Conservation (phyloP, 1,140 invertebrate genomes). For the Mylabris phalerata region DNA sequence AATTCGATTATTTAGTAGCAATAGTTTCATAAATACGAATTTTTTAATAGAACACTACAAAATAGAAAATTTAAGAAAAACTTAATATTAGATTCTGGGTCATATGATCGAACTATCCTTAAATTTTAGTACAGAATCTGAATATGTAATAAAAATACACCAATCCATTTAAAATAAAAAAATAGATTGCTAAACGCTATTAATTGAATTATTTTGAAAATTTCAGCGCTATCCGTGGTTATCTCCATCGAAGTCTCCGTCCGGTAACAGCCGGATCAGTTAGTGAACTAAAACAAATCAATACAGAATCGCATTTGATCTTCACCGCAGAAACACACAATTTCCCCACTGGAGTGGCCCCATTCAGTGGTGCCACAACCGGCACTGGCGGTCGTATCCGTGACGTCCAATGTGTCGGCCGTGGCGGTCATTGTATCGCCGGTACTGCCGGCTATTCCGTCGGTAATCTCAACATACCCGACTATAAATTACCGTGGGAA, state of each 20-base stretch:
- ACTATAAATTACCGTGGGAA: constrained; percentile 87
- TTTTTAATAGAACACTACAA: no score
- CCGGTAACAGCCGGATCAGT: constrained; percentile 55
- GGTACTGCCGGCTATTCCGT: constrained; percentile 95
- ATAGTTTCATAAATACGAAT: no score
- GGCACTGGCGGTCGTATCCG: constrained; percentile 92
- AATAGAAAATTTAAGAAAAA: no score
- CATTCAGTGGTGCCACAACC: constrained; percentile 93
- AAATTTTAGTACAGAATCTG: no score
- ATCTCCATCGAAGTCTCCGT: constrained; percentile 56
- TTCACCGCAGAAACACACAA: constrained; percentile 99
- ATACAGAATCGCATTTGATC: constrained; percentile 78
- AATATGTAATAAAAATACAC: no score
- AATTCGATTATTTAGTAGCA: no score
- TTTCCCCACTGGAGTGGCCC: constrained; percentile 92
- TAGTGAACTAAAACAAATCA: constrained; percentile 54
- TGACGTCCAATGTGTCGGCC: constrained; percentile 90
- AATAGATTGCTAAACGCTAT: no score
- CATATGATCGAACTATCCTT: no score
- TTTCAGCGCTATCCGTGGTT: constrained; percentile 83
- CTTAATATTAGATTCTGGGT: no score
- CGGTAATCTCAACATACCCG: constrained; percentile 85
- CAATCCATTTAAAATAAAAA: no score
- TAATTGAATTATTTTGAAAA: constrained; percentile 27
- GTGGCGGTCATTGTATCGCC: constrained; percentile 87